Base-by-base conservation (phyloP, 1,140 invertebrate genomes). In the Diorhabda elongata region DNA sequence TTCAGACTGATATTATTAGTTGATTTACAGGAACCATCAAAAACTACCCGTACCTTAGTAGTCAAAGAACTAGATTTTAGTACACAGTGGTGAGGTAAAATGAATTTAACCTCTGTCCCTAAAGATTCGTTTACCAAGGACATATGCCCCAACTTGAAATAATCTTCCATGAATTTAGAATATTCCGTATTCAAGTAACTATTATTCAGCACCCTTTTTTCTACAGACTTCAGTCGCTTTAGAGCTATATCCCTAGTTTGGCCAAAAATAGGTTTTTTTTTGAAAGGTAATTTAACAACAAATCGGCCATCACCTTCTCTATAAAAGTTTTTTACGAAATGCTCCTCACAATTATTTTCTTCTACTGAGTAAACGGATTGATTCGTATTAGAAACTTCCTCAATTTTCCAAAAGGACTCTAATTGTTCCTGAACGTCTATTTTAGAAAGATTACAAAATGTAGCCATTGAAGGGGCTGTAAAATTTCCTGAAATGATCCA, bases 71-170 rank as follows among this genome's bases (percentile, higher is more conserved):
- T 44, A 3, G 42, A 11, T 43, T 62, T 44, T 26, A 9, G 6
- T 42, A 62, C n/a, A 4, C 5, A 8, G 44, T 62, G 61, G 2
- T 62, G 61, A 11, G 43, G 61, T 43, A 44, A 44, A 11, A 43
- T 43, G 42, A 62, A 62, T 7, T n/a, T 7, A 62, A 6, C 8
- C 3, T 8, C n/a, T 43, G 3, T 3, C 8, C 43, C 41, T 3
- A 1, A 45, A 6, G 11, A 44, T 62, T 8, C 5, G 44, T 62
- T 9, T 3, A 78, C 62, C 56, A 58, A 6, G 26, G 73, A 70
- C 76, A 80, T 79, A 61, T 82, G 79, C 5, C 72, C 73, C 26
- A 79, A 68, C 8, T 67, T 11, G 60, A 74, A 47, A 67, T 81
- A 82, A 64, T 79, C 78, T 41, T 71, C 58, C 64, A 82, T 74